Evolutionary conservation across 1,140 invertebrate genomes (phyloP), one percentile per base, ranked within the genome.

Genomic region (Pseudomyrmex cubaensis): DNA sequence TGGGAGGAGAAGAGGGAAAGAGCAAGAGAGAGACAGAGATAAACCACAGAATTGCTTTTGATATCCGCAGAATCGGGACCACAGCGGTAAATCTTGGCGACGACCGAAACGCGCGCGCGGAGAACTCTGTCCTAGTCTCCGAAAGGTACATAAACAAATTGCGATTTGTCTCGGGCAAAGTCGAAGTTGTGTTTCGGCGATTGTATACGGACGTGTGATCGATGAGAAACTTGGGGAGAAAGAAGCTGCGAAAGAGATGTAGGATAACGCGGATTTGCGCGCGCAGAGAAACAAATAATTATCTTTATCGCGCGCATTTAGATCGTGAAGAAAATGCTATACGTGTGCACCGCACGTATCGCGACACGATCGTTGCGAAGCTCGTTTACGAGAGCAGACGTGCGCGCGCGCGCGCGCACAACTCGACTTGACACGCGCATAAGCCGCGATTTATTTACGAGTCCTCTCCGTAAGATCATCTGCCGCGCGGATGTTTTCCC

Each of bases 361-460:
- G 13, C 17, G 63, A 35, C 35, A 35, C 35, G 35, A 35, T 35
- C 35, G 35, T 35, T 7, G 35, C 7, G 35, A 35, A 35, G 35
- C 35, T 35, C 35, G 35, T 35, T 35, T 35, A 35, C 35, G 35
- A 35, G 35, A 35, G 35, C 35, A 7, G 35, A 35, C 35, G 7
- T 5, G 5, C 7, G 35, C 35, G 35, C 35, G 35, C 35, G 15
- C 44, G 20, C 54, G 35, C 35, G 35, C 35, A 9, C 44, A 15
- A 48, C 35, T 9, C 54, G 9, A 10, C 22, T 44, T 35, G 44
- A 44, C 15, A 17, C 46, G 35, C 46, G 73, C 35, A 74, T 76
- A 85, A 85, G 87, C 87, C 80, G 84, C 67, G 83, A 92, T 91
- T 91, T 91, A 92, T 92, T 88, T 90, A 88, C 66, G 86, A 90